Evolutionary conservation across 1,140 invertebrate species (phyloP).

Genomic region (Callitettix versicolor): DNA sequence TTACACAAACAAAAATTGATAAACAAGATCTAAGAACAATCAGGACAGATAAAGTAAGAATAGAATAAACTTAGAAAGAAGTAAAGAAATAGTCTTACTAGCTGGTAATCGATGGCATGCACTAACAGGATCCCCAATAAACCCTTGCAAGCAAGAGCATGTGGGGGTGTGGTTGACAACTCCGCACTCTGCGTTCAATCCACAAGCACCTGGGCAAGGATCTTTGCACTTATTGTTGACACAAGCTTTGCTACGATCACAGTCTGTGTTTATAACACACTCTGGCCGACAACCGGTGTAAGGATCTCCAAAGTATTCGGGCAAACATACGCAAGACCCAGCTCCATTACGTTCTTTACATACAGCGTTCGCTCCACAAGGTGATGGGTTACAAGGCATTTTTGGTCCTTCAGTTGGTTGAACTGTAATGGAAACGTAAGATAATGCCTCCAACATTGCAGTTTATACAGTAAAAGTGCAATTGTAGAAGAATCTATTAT

Average conservation of each 20-base stretch:
- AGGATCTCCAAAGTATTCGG: conserved; percentile 73
- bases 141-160: conserved; percentile 55
- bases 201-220: conserved; percentile 60
- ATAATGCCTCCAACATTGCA: neutral
- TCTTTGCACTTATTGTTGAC: conserved; percentile 55
- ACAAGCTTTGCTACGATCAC: conserved; percentile 57
- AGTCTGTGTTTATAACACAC: conserved; percentile 62
- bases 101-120: conserved; percentile 35
- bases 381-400: conserved; percentile 60
- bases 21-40: too few species aligned
- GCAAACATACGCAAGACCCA: conserved; percentile 66
- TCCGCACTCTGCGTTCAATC: conserved; percentile 55
- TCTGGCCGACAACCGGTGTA: conserved; percentile 46
- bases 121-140: conserved; percentile 57
- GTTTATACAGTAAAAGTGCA: neutral
- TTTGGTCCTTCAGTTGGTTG: conserved; percentile 17
- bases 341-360: conserved; percentile 51
- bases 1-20: too few species aligned
- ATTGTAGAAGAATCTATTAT: neutral
- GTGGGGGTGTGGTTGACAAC: conserved; percentile 65
- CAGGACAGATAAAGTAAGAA: too few species aligned
- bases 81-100: too few species aligned
- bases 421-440: conserved; percentile 3
- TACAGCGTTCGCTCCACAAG: conserved; percentile 63
- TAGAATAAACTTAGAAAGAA: too few species aligned